A percentile compares a stretch with the other conserved stretches of the same genome.
Conservation (phyloP, 2,113 vertebrate genomes). For the Hirundichthys speculiger region DNA sequence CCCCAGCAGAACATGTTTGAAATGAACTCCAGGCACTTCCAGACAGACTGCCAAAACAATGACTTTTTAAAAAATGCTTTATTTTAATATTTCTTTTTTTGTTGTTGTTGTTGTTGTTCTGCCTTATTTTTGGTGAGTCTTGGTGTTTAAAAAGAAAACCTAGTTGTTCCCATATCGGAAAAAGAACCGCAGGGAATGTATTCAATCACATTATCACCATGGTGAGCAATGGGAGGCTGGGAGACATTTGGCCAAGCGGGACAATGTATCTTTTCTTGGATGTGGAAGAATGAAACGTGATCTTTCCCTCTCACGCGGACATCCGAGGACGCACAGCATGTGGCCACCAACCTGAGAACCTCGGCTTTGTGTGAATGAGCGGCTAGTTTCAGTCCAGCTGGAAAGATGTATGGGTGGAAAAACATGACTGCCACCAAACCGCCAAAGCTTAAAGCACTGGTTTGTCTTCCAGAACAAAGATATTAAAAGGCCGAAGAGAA, state of each 20-base stretch:
- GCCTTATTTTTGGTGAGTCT: not conserved
- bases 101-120: too few relatives aligned
- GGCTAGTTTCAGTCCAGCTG: slow-evolving; percentile 1
- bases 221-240: slow-evolving; percentile 39
- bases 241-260: slow-evolving; percentile 15
- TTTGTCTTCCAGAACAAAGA: too few relatives aligned
- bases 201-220: slow-evolving; percentile 57
- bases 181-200: slow-evolving; percentile 12
- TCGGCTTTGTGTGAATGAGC: slow-evolving; percentile 21
- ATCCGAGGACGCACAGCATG: slow-evolving; percentile 30
- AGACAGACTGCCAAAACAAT: not conserved
- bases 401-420: not conserved
- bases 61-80: too few relatives aligned
- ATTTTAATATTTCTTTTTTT: not conserved
- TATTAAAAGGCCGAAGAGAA: too few relatives aligned
- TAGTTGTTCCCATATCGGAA: slow-evolving; percentile 7
- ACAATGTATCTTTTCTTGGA: slow-evolving; percentile 45
- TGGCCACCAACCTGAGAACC: slow-evolving; percentile 30
- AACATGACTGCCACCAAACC: not conserved
- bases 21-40: not conserved
- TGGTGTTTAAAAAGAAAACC: not conserved
- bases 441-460: too few relatives aligned
- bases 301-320: slow-evolving; percentile 26
- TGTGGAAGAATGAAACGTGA: slow-evolving; percentile 38
- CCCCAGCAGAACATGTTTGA: not conserved